These are phyloP conservation scores for Notamacropus eugenii DNA, from an alignment of 2,797 vertebrate species.

Conservation along the genomic window DNA sequence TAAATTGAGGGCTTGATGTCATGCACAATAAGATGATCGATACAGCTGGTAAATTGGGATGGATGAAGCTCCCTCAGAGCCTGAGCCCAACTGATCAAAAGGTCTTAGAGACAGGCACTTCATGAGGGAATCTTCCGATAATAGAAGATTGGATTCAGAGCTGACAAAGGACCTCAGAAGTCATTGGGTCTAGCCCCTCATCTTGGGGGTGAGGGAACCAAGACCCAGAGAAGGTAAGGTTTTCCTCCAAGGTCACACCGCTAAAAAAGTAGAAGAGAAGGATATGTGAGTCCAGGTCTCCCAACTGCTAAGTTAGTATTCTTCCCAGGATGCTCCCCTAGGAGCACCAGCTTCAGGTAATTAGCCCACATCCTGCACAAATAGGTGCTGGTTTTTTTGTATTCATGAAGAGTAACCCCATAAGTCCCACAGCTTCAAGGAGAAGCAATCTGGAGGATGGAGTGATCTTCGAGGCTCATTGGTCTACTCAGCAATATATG, in stretches of 20 bases:
- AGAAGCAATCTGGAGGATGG: background rate
- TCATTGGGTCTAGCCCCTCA: background rate
- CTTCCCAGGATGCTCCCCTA: background rate
- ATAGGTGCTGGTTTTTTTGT: conserved; percentile 4
- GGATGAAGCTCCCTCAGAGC: background rate
- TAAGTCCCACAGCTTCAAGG: background rate
- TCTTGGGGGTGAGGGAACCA: background rate
- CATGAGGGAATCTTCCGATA: conserved; percentile 4
- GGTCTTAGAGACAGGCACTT: background rate
- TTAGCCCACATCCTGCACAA: background rate
- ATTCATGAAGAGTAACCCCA: background rate
- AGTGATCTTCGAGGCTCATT: background rate
- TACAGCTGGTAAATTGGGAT: background rate
- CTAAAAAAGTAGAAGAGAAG: background rate
- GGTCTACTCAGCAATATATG: conserved; percentile 10
- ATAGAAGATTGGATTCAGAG: background rate
- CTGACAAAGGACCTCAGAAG: background rate
- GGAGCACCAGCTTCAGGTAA: background rate
- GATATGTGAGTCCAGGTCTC: background rate
- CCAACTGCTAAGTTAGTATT: background rate
- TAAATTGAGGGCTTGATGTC: background rate
- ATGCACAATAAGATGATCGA: background rate
- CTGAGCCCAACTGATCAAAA: background rate
- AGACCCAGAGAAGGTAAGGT: background rate
- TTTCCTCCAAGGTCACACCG: background rate